Evolutionary conservation across 1,140 invertebrate species (phyloP).

Genomic region (Plectus sambesii): DNA sequence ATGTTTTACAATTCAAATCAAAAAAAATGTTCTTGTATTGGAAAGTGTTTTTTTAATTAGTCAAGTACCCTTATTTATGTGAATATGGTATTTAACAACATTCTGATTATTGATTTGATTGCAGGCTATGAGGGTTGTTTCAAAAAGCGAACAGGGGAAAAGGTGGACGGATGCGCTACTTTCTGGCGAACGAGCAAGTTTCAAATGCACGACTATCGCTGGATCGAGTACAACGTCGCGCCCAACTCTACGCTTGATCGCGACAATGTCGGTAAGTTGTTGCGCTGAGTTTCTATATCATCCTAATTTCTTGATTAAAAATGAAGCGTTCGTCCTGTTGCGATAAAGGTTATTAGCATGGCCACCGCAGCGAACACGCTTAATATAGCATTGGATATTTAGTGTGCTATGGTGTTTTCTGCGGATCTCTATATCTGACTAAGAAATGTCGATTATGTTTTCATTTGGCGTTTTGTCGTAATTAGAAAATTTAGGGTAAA

Average conservation of each 20-base stretch:
- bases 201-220: conserved; percentile 52
- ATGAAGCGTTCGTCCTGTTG: background rate
- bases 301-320: conserved; percentile 21
- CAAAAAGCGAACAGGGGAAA: conserved; percentile 61
- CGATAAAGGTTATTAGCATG: no score
- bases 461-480: no score
- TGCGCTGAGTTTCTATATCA: no score
- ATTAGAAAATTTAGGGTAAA: no score
- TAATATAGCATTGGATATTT: no score
- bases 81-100: conserved; percentile 17
- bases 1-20: conserved; percentile 2
- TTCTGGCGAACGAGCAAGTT: conserved; percentile 61
- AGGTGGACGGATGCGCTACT: conserved; percentile 70
- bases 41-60: background rate
- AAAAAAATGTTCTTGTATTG: background rate
- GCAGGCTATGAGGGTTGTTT: conserved; percentile 57
- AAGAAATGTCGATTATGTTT: no score
- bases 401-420: no score
- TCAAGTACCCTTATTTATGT: conserved; percentile 15
- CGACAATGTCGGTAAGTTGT: conserved; percentile 72
- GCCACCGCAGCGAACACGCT: no score
- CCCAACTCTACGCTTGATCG: conserved; percentile 58
- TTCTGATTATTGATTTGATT: no score
- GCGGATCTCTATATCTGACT: no score
- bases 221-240: conserved; percentile 55